Evolutionary conservation across 1,140 invertebrate species (phyloP), one percentile per base, ranked within the genome.

Genomic region (Drosophila suzukii): DNA sequence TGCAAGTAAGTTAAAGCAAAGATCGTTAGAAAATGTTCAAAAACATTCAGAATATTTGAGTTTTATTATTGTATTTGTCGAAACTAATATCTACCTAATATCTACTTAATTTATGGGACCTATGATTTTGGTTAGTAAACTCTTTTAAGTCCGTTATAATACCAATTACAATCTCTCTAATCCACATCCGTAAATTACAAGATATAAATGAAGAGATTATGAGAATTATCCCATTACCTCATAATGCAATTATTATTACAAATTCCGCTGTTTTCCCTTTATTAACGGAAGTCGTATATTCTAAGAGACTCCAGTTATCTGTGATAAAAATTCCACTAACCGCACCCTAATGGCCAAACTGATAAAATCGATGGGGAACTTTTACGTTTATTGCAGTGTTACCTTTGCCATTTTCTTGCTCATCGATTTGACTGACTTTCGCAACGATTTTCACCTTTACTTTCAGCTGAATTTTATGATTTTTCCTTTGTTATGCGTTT

Each of bases 391-490:
- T 68, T 47, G 15, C 46, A 46, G 17, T 39, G 30, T 77, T 88
- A 88, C 79, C 83, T 76, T 63, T 43, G 79, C 79, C 83, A 88
- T 86, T 79, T 75, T 82, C 39, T 61, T 44, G 57, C 46, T 51
- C 36, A 53, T 79, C 53, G 57, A 57, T 61, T 77, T 59, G 46
- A 58, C 44, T n/a, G 43, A 78, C 83, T 88, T 82, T 86, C 58
- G 58, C 61, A 67, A 58, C 65, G 47, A 41, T 83, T 81, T 81
- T 79, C 63, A 78, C 70, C 73, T 75, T 79, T 38, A 57, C 30
- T 72, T 47, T 60, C 54, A 50, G 34, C 27, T 36, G 30, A 44
- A 20, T 41, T 61, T 60, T 63, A 60, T 66, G 62, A 73, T 58
- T 59, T 46, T 62, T 65, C 13, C 46, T 60, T 58, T 72, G 56